Base-by-base conservation (phyloP, 2,797 vertebrate species). In the Lagocephalus sceleratus region DNA sequence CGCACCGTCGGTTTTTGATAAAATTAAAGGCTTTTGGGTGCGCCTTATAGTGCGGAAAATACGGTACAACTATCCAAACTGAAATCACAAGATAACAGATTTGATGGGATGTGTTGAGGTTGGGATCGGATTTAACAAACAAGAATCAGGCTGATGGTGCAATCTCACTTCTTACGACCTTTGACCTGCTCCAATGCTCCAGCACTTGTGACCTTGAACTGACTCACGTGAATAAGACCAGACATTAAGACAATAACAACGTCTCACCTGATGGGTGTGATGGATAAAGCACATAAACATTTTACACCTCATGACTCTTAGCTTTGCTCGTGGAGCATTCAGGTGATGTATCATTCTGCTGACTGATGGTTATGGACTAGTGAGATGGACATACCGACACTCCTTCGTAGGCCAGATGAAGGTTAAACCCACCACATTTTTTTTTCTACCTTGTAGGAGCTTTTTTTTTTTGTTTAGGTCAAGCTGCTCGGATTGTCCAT, bases 331-430 rank as follows among this genome's bases (percentile, higher is more conserved):
- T 53, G 23, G 16, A 61, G 20, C 2, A 5, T 44, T 54, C 49
- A 53, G 38, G 57, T 55, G 61, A 59, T 66, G 20, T 25, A 57
- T 68, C 53, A 49, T 41, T 43, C 20, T 29, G 21, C 10, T 67
- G 74, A 71, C 54, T 64, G 68, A 67, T 63, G 66, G 70, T 70
- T 60, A 69, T 72, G 54, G 67, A 68, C 54, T 38, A 1, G 11
- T 51, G 46, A 67, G 47, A 72, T 42, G 43, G 52, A 68, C 64
- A 62, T 53, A 53, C 48, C 22, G 41, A 19, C 45, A 9, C 52
- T 70, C 39, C 60, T 20, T 73, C 61, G 71, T 55, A 46, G 61
- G 71, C 15, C 20, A 29, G 16, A 26, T 54, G 41, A 17, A 71
- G 64, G 58, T 73, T 58, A 63, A 17, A 16, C 43, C 40, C n/a